Evolutionary conservation across 2,113 vertebrate species (phyloP).

Genomic region (Mesocricetus auratus): DNA sequence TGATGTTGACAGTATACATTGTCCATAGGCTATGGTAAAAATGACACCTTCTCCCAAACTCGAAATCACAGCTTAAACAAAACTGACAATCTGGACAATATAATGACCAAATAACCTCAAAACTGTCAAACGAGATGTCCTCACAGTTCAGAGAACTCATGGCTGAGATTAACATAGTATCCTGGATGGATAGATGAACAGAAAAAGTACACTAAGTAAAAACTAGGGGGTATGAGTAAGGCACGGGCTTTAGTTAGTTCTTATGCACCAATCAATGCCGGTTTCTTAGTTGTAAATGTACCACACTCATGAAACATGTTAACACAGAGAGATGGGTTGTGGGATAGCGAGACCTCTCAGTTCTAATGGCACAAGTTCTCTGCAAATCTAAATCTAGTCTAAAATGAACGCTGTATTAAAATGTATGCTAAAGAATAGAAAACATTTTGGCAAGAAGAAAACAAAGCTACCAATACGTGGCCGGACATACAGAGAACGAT

Average conservation of each 20-base stretch:
- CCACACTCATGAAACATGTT: neutral
- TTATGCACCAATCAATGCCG: neutral
- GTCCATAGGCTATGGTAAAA: neutral
- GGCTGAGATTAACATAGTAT: neutral
- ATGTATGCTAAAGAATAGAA: neutral
- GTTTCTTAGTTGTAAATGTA: constrained; percentile 10
- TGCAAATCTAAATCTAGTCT: constrained; percentile 1
- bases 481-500: neutral
- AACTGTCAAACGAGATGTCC: neutral
- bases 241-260: neutral
- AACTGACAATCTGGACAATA: neutral
- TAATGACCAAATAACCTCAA: neutral
- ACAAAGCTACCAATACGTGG: neutral
- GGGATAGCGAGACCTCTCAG: neutral
- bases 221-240: neutral
- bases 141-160: neutral
- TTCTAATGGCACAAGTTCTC: neutral
- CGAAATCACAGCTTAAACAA: neutral
- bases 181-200: neutral
- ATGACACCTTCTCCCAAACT: neutral
- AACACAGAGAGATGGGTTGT: neutral
- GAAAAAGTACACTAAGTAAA: constrained; percentile 26
- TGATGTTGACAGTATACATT: neutral
- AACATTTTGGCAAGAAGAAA: constrained; percentile 6
- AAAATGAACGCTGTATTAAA: constrained; percentile 21